Evolutionary conservation across 2,888 invertebrate genomes (phyloP).

Genomic region (Drosophila buzzatii): DNA sequence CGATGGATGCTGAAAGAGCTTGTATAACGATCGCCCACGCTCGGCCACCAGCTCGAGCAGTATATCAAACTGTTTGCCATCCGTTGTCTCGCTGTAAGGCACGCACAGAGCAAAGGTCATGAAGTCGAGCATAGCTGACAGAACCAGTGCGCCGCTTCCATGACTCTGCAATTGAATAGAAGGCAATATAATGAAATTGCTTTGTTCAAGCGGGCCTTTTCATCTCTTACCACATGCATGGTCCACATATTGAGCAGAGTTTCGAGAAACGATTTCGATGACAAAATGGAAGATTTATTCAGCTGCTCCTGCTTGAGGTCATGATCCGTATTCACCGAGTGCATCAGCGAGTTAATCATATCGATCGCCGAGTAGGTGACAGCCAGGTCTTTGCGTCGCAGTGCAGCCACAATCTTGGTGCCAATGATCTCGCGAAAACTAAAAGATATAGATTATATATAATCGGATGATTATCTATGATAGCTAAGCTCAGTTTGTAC

Average conservation of each 20-base stretch:
- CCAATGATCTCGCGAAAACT: slow-evolving; percentile 98
- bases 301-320: slow-evolving; percentile 98
- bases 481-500: slow-evolving; percentile 85
- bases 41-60: slow-evolving; percentile 97
- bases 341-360: slow-evolving; percentile 98
- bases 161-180: slow-evolving; percentile 88
- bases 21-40: slow-evolving; percentile 95
- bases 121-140: slow-evolving; percentile 99
- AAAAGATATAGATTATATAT: slow-evolving; percentile 4
- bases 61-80: slow-evolving; percentile 97
- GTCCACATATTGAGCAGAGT: slow-evolving; percentile 97
- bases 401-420: slow-evolving; percentile 94
- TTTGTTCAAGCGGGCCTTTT: background rate
- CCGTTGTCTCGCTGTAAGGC: slow-evolving; percentile 99
- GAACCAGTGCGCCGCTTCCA: slow-evolving; percentile 97
- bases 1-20: slow-evolving; percentile 94
- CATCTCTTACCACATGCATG: slow-evolving; percentile 92
- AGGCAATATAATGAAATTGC: background rate
- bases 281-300: slow-evolving; percentile 97
- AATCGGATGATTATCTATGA: background rate
- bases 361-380: slow-evolving; percentile 98
- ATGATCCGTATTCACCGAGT: slow-evolving; percentile 98
- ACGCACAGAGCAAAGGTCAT: slow-evolving; percentile 98
- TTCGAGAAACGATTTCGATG: slow-evolving; percentile 96
- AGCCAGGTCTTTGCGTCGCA: slow-evolving; percentile 94